Evolutionary conservation across 2,113 vertebrate species (phyloP), one percentile per base, ranked within the genome.

Genomic region (Gnathonemus longibarbis): DNA sequence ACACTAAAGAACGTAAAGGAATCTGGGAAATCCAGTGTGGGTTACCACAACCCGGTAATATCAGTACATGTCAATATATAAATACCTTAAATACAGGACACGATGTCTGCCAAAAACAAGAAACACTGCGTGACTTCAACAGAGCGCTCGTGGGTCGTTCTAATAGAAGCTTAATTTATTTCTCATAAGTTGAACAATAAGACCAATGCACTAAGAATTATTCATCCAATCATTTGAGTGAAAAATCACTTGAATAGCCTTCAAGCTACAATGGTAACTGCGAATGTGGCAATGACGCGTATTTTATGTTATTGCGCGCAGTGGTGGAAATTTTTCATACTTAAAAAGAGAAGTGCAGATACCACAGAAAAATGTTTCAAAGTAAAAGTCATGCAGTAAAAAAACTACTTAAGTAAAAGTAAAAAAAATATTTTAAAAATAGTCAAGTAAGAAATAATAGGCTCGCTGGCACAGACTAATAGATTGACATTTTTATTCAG

Each of bases 11-110:
- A 48, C 45, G n/a, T n/a, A 15, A 86, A 86, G 84, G 48, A 48
- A 86, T 27, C 24, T 24, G 46, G 48, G 84, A 27, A 80, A 80
- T 80, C 74, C 74, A 80, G 74, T 80, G 35, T 80, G 74, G 70
- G 13, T 80, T 80, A 80, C 74, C 74, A 42, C 74, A 80, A 3
- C 74, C 13, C 74, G 35, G 74, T 42, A 80, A 80, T 80, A 42
- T 80, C 74, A 80, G 74, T 21, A 77, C 31, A 80, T 80, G 74
- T 80, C 35, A 80, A 80, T 39, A 80, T 80, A 80, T 80, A 80
- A 80, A 39, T 42, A 80, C 35, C 13, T 19, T 80, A 80, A 80
- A 80, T 39, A 80, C 74, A 80, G 74, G 35, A 80, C 31, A 42
- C 74, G 15, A 80, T 80, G 35, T 42, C 1, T 42, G 74, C 74